Evolutionary conservation across 2,888 invertebrate genomes (phyloP), one percentile per base, ranked within the genome.

Genomic region (Habroteleia sp.): DNA sequence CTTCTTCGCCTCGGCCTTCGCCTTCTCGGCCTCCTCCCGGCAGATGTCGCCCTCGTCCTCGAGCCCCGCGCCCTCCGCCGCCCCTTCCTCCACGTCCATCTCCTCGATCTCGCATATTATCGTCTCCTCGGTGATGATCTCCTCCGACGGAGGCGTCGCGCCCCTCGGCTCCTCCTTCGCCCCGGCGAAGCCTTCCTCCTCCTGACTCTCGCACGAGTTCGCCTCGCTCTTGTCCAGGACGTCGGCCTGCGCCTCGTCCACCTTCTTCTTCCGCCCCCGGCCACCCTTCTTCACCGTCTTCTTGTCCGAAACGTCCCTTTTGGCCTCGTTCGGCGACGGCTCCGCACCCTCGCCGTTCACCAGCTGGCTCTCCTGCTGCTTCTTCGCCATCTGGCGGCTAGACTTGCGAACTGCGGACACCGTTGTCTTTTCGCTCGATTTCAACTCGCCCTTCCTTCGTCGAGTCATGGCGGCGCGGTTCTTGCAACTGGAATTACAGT

Each of bases 121-220:
- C 4, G 88, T 88, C 54, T 89, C 89, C 63, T 89, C 89, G 23
- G 87, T 85, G 0, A 89, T 83, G 39, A 85, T 85, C 37, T 86
- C 88, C 3, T 66, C 66, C 0, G n/a, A 1, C 0, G 50, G 17
- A 5, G 23, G 14, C 1, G n/a, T 6, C 0, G 3, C 20, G 2
- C 2, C 20, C 20, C 4, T 20, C 4, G 20, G 20, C 20, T 20
- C 20, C 20, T 20, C 20, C 20, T 20, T 20, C 3, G 20, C 20
- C 4, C 4, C 20, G 4, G 7, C n/a, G n/a, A n/a, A n/a, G n/a
- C n/a, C n/a, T 1, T 16, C 37, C 16, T 20, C 20, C 20, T 20
- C 20, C 20, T 20, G 20, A 20, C 20, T 20, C 3, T 20, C 20
- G 20, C 20, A 1, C 5, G 31, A 31, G 4, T 20, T 20, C 2